phyloP scores from a whole-genome alignment of 2,888 invertebrate species.

The Leucozona laternaria region DNA sequence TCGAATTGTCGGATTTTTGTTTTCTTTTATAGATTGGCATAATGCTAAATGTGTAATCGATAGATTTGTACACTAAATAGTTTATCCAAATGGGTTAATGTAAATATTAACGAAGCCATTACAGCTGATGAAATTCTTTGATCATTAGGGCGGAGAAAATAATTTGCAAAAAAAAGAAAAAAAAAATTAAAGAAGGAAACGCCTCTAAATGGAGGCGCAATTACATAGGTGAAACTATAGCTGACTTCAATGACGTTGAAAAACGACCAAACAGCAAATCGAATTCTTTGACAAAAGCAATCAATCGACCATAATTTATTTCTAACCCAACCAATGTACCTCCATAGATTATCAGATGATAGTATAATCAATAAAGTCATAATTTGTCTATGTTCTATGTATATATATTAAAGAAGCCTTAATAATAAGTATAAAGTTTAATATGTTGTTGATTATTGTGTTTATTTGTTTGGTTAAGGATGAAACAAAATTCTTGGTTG shows the following conservation, averaged over 20 bases:
- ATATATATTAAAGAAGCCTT: conserved; percentile 38
- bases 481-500: background rate
- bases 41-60: conserved; percentile 51
- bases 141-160: conserved; percentile 21
- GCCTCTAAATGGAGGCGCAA: conserved; percentile 28
- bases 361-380: conserved; percentile 55
- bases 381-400: conserved; percentile 43
- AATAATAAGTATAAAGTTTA: conserved; percentile 55
- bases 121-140: conserved; percentile 12
- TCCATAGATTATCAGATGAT: conserved; percentile 24
- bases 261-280: background rate
- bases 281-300: conserved; percentile 22
- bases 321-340: conserved; percentile 12
- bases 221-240: conserved; percentile 10
- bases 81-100: conserved; percentile 44
- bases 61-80: conserved; percentile 27
- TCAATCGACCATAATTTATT: background rate
- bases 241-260: background rate
- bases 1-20: background rate
- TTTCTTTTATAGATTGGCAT: background rate
- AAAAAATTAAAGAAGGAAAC: background rate
- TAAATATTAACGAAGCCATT: conserved; percentile 14
- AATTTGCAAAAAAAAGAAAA: conserved; percentile 13
- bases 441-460: conserved; percentile 36
- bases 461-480: conserved; percentile 29